Evolutionary conservation across 2,888 invertebrate genomes (phyloP), one percentile per base, ranked within the genome.

Genomic region (Ephialtes manifestator): DNA sequence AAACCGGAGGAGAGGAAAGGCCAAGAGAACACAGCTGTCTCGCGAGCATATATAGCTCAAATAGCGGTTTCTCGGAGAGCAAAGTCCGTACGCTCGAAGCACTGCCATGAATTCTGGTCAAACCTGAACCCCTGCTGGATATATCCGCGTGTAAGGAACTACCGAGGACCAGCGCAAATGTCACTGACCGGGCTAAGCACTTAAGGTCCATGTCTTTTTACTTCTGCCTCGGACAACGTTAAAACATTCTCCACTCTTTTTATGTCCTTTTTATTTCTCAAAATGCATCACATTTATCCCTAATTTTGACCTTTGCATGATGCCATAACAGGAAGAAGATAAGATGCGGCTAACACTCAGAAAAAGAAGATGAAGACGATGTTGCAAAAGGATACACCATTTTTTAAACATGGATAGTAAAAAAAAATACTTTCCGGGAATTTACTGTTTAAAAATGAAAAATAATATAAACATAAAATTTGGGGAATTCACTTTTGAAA

Each of bases 91-190:
- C 89, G 88, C 53, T 88, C 87, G 88, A 86, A 87, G 88, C 84
- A 88, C 89, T 89, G 89, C 89, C 86, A 89, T 90, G 90, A 91
- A 92, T 92, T 92, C 92, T 90, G 89, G 92, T 92, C 90, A 92
- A 92, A 92, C 92, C 91, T 92, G 92, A 91, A 91, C 39, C 60
- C 72, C 74, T 65, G 24, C 39, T 43, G 53, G 43, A 68, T 48
- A 68, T 48, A 68, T 84, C 76, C 80, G 72, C 83, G 60, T 65
- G 48, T 39, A 78, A 77, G 35, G 65, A 80, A 70, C 79, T 53
- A 68, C 70, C 68, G 46, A 86, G 85, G 77, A 83, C 77, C 84
- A 83, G 70, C 51, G 67, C 85, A 75, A 81, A 91, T 91, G 92
- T 92, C 92, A 92, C 89, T 92, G 91, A 91, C 91, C 92, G 91